phyloP scores from a whole-genome alignment of 2,113 vertebrate species.

The Tyrannus savana region DNA sequence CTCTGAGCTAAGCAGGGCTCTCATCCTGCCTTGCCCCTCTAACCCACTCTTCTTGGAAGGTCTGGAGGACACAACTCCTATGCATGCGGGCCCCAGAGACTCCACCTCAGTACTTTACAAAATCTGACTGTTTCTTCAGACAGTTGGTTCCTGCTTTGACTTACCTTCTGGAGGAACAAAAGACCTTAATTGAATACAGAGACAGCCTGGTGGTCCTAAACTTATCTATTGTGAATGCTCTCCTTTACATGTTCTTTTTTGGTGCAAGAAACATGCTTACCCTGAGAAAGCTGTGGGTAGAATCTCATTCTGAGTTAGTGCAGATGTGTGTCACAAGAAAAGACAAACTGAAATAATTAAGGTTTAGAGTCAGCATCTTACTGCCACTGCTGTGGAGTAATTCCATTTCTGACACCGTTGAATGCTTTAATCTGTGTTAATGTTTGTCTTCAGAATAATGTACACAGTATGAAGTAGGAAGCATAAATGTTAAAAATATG shows the following conservation, averaged over 20 bases:
- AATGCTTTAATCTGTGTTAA: background rate
- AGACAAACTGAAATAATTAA: background rate
- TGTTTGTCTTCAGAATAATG: background rate
- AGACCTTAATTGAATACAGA: background rate
- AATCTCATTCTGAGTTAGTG: background rate
- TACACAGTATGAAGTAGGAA: background rate
- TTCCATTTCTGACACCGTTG: background rate
- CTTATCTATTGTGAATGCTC: background rate
- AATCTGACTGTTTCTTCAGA: background rate
- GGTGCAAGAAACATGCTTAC: background rate
- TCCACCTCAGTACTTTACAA: background rate
- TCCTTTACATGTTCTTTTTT: background rate
- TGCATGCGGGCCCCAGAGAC: accelerated
- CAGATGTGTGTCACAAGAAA: background rate
- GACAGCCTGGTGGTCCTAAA: background rate
- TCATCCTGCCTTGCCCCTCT: background rate
- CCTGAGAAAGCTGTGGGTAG: background rate
- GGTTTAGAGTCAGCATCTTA: background rate
- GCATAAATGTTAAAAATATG: background rate
- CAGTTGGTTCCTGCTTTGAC: background rate
- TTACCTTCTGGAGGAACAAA: background rate
- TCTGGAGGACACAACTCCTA: background rate
- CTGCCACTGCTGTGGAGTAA: background rate
- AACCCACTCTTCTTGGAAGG: accelerated
- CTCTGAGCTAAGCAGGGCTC: background rate